Base-by-base conservation (phyloP, 2,113 vertebrate genomes). In the Actenoides hombroni region DNA sequence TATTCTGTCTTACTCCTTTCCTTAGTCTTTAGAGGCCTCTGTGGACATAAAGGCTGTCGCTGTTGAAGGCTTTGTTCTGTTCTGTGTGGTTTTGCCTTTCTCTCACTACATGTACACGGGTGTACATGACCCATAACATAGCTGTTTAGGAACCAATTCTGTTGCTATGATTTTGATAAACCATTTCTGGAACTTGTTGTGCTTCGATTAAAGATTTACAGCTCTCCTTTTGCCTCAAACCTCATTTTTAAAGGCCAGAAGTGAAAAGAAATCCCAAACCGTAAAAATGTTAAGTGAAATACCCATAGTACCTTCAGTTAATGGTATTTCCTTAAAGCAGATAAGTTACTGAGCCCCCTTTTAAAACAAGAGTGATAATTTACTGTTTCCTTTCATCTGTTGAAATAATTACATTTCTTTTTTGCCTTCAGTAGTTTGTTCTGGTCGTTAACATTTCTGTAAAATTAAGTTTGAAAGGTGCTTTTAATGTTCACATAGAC, bases 331-430 rank as follows among this genome's bases (percentile, higher is more conserved):
- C 96, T 97, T 97, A 83, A 86, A 96, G 96, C 86, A 94, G 94
- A 86, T 96, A 97, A 82, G 80, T 96, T 96, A 92, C 81, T 11
- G 35, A 86, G 49, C 63, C 42, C 51, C 37, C 88, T 91, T 96
- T 94, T 92, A 96, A 96, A 97, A 92, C 60, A 42, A 35, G 83
- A 96, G 81, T 88, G 92, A 97, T 98, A 97, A 94, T 98, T 98
- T 98, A 98, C 97, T 97, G 96, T 98, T 98, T 97, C 95, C 97
- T 98, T 98, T 98, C 97, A 98, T 98, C 97, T 98, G 61, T 79
- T 98, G 96, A 97, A 98, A 98, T 98, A 98, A 98, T 98, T 97
- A 97, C 96, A 96, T 98, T 97, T 95, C 87, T 96, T 97, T 97
- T 97, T 95, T 96, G 56, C 96, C 88, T 97, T 97, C 93, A 91